These are phyloP conservation scores for Gambusia holbrooki DNA, from an alignment of 2,113 vertebrate genomes.

Conservation along the genomic window DNA sequence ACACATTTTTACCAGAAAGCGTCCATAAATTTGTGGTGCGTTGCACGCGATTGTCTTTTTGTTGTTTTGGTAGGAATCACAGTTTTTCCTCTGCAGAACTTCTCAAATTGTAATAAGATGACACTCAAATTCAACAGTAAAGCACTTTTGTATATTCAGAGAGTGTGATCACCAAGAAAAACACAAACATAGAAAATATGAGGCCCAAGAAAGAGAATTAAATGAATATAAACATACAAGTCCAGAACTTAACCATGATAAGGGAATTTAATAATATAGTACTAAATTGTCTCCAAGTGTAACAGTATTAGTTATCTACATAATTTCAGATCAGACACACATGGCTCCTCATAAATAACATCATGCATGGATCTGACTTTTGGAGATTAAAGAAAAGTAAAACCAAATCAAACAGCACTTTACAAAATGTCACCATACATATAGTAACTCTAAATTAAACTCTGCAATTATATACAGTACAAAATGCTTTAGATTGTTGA, in stretches of 20 bases:
- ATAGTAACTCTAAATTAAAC: constrained; percentile 59
- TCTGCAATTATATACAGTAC: constrained; percentile 71
- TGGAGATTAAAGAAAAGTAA: constrained; percentile 59
- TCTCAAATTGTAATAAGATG: not conserved
- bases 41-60: constrained; percentile 62
- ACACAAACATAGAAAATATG: constrained; percentile 15
- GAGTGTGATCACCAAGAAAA: constrained; percentile 5
- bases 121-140: not conserved
- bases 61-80: constrained; percentile 19
- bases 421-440: constrained; percentile 76
- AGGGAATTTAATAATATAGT: constrained; percentile 33
- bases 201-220: constrained; percentile 20
- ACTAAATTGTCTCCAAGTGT: constrained; percentile 48
- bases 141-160: constrained; percentile 27
- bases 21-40: not conserved
- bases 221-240: constrained; percentile 39
- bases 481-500: constrained; percentile 55
- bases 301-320: constrained; percentile 60
- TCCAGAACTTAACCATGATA: constrained; percentile 22
- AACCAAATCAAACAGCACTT: constrained; percentile 62
- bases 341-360: constrained; percentile 49
- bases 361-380: constrained; percentile 71
- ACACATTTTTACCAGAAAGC: not conserved
- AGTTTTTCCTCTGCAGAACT: constrained; percentile 28
- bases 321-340: constrained; percentile 60